Evolutionary conservation across 2,888 invertebrate species (phyloP), one percentile per base, ranked within the genome.

Genomic region (Orthosia cruda): DNA sequence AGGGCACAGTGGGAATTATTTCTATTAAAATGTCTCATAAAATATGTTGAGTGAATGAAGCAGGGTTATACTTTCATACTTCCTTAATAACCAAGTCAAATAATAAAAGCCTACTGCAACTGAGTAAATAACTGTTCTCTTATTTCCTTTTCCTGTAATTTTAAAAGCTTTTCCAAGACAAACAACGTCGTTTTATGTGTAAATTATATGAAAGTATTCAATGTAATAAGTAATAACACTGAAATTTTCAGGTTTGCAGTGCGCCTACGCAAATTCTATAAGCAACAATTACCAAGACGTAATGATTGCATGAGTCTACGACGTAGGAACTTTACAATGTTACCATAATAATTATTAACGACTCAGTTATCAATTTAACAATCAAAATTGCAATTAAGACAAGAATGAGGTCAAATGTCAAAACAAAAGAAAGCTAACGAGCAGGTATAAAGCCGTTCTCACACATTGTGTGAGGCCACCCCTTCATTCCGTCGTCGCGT

Each of bases 401-500:
- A 81, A 86, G 83, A 89, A 86, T 82, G 77, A 84, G 88, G 88
- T 83, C 85, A 86, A 87, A 87, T 86, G 83, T 87, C 81, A 79
- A 83, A 81, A 87, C 81, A 86, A 74, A 87, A 77, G 87, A 86
- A 83, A 80, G 63, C 72, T 87, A 89, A 89, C 85, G 79, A 91
- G 80, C 80, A 54, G 59, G 73, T 81, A 79, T 68, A 65, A 77
- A 85, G 76, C 23, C 68, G 77, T 91, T 91, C 90, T 84, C 91
- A 90, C 86, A 84, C 82, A 68, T 59, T 71, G 79, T 78, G 79
- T 81, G 77, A 83, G 85, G 77, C 58, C 71, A 77, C 85, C 82
- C 87, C 80, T 88, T 85, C 72, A 84, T 79, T 63, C 45, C 90
- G 89, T 93, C 90, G 92, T 93, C 90, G 92, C 93, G 92, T 93